Evolutionary conservation across 1,140 invertebrate genomes (phyloP).

Genomic region (Lasaia peninsularis): DNA sequence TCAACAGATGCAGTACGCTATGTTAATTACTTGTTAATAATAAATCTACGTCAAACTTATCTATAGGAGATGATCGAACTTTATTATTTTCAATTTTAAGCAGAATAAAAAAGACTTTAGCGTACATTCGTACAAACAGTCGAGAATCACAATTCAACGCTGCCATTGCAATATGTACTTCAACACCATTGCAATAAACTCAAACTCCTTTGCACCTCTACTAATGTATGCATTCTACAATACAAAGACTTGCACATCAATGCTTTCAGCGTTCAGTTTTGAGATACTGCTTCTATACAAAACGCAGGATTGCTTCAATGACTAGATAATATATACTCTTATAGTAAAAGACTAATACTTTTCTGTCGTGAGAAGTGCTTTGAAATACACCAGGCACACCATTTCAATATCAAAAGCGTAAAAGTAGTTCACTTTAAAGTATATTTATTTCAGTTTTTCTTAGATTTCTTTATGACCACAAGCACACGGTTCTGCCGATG

Average conservation of each 20-base stretch:
- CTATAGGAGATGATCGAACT: neutral
- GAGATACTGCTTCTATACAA: slow-evolving; percentile 7
- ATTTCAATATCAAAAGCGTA: neutral
- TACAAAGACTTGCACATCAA: slow-evolving; percentile 12
- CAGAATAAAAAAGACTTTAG: neutral
- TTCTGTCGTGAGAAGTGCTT: neutral
- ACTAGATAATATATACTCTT: slow-evolving; percentile 6
- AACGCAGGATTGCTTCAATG: slow-evolving; percentile 1
- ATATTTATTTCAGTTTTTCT: too few relatives aligned
- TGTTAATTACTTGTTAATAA: too few relatives aligned
- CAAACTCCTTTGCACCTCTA: neutral
- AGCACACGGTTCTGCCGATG: too few relatives aligned
- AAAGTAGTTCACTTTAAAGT: too few relatives aligned
- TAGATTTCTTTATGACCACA: too few relatives aligned
- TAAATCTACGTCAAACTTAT: too few relatives aligned
- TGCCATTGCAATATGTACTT: neutral
- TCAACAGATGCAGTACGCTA: too few relatives aligned
- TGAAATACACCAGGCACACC: neutral
- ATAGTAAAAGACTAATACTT: neutral
- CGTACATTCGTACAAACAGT: neutral
- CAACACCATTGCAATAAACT: neutral
- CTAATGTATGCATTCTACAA: slow-evolving; percentile 17
- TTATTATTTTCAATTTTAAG: neutral
- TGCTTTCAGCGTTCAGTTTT: slow-evolving; percentile 11
- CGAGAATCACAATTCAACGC: neutral